Percentiles rank a stretch among this genome's conserved stretches.
phyloP scores from a whole-genome alignment of 2,797 vertebrate genomes.

The Fratercula arctica region DNA sequence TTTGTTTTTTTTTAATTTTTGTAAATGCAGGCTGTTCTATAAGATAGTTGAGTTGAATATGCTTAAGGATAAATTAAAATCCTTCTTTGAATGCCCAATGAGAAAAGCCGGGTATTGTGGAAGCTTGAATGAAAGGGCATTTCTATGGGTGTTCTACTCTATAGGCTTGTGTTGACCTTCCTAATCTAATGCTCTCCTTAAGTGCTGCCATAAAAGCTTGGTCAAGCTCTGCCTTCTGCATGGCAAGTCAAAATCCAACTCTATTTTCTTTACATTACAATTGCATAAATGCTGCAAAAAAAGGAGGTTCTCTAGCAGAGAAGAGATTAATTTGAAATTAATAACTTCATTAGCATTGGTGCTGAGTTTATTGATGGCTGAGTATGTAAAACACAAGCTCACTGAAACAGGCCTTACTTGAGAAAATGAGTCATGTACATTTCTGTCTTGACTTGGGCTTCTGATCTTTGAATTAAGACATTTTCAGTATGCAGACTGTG shows the following conservation, averaged over 20 bases:
- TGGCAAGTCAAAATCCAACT: background rate
- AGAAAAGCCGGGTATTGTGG: background rate
- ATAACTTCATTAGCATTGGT: background rate
- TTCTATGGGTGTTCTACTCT: background rate
- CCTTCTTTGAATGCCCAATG: background rate
- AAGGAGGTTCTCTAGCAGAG: background rate
- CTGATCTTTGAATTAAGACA: slow-evolving; percentile 36
- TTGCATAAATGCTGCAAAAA: background rate
- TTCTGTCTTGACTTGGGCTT: slow-evolving; percentile 24
- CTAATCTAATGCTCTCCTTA: background rate
- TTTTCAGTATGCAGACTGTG: slow-evolving; percentile 8
- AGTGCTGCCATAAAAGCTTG: background rate
- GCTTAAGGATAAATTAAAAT: background rate
- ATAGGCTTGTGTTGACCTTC: background rate
- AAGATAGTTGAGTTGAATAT: background rate
- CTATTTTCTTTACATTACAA: background rate
- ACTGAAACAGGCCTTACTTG: background rate
- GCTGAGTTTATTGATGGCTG: background rate
- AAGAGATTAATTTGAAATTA: background rate
- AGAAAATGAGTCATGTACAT: background rate
- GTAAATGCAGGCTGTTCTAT: background rate
- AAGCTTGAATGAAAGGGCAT: background rate
- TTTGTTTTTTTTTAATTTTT: background rate
- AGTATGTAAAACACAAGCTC: background rate
- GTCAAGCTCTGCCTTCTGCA: background rate